These are phyloP conservation scores for Athrips mouffetella DNA, from an alignment of 2,888 invertebrate species.

Conservation along the genomic window DNA sequence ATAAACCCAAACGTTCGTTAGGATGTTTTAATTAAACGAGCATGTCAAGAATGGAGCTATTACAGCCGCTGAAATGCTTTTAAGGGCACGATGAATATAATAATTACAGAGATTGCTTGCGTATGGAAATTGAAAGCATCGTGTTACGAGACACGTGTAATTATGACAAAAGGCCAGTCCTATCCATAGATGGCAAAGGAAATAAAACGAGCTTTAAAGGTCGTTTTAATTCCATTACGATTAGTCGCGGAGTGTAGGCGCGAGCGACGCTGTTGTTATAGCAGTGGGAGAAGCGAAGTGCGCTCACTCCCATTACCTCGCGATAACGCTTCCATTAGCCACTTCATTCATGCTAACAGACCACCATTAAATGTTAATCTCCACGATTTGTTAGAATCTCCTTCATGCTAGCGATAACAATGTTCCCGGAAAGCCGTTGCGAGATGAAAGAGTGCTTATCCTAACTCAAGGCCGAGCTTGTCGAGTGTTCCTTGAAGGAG, in stretches of 20 bases:
- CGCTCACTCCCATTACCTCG: constrained; percentile 45
- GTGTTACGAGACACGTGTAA: neutral
- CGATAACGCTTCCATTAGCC: constrained; percentile 59
- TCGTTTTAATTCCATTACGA: neutral
- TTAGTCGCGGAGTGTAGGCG: constrained; percentile 12
- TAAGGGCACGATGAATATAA: no score
- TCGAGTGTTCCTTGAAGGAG: neutral
- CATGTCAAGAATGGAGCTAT: no score
- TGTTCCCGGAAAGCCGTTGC: constrained; percentile 25
- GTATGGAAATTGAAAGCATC: neutral
- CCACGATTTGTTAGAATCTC: constrained; percentile 47
- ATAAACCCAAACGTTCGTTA: neutral
- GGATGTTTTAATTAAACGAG: neutral
- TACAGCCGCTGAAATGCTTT: no score
- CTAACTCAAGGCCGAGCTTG: constrained; percentile 2
- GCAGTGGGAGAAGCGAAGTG: constrained; percentile 5
- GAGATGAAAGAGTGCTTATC: constrained; percentile 6
- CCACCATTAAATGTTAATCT: constrained; percentile 58
- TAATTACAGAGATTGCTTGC: neutral
- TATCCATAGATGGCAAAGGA: neutral
- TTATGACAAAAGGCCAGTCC: neutral
- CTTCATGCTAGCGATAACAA: constrained; percentile 34
- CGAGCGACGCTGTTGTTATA: constrained; percentile 10
- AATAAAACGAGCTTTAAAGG: constrained; percentile 7
- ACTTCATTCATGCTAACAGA: constrained; percentile 56